Evolutionary conservation across 2,797 vertebrate species (phyloP).

Genomic region (Chanos chanos): DNA sequence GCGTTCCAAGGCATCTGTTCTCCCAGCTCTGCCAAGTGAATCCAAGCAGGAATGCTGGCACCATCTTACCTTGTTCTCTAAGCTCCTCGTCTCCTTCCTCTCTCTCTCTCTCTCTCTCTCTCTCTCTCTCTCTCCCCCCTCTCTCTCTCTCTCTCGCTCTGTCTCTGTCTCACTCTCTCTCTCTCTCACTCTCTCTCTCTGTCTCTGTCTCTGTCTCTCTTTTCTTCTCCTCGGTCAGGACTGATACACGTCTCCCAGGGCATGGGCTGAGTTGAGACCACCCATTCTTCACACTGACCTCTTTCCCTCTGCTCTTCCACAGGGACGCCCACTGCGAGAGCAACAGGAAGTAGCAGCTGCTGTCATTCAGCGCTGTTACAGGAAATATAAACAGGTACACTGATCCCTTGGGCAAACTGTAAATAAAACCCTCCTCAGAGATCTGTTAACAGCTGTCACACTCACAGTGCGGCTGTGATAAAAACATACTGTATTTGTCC

Average conservation of each 20-base stretch:
- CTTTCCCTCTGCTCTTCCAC: slow-evolving; percentile 48
- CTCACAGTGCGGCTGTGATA: too few relatives aligned
- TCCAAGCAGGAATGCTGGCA: slow-evolving; percentile 45
- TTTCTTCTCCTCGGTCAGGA: not conserved
- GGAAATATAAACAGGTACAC: slow-evolving; percentile 98
- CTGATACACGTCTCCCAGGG: too few relatives aligned
- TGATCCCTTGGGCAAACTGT: slow-evolving; percentile 1
- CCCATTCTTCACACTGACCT: slow-evolving; percentile 16
- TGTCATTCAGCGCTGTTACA: slow-evolving; percentile 98
- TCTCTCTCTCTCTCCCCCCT: not conserved
- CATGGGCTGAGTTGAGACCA: too few relatives aligned
- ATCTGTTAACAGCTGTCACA: slow-evolving; percentile 6
- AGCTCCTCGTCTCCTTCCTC: slow-evolving; percentile 24
- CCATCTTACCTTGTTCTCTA: not conserved
- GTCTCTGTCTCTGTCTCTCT: not conserved
- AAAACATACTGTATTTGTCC: too few relatives aligned
- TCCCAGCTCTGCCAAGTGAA: slow-evolving; percentile 54
- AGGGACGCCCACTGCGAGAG: slow-evolving; percentile 93
- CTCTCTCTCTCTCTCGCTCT: not conserved
- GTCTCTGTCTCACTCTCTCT: slow-evolving; percentile 30
- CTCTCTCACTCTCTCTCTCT: not conserved
- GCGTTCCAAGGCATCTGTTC: slow-evolving; percentile 59
- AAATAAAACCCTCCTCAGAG: slow-evolving; percentile 1
- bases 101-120: slow-evolving; percentile 22
- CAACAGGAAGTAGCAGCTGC: slow-evolving; percentile 97